Evolutionary conservation across 2,113 vertebrate species (phyloP).

Genomic region (Hydrochoerus hydrochaeris): DNA sequence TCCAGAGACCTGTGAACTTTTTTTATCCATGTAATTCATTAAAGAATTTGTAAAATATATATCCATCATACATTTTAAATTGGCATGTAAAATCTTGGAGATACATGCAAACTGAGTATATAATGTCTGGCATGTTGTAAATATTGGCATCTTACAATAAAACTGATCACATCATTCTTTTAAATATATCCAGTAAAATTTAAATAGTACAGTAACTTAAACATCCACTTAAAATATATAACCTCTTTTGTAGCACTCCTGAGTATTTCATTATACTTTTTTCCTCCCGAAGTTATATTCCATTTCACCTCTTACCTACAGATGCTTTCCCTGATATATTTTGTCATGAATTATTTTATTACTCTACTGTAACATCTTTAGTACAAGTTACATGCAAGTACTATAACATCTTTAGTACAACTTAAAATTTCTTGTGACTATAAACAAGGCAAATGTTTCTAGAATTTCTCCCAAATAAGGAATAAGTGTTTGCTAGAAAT

Average conservation of each 20-base stretch:
- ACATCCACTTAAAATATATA: not conserved
- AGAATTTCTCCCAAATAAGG: not conserved
- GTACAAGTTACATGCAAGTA: not conserved
- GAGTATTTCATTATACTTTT: not conserved
- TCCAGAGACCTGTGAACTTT: not conserved
- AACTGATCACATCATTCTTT: not conserved
- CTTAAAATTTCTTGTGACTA: not conserved
- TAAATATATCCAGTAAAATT: slow-evolving; percentile 3
- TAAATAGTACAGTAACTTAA: not conserved
- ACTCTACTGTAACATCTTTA: not conserved
- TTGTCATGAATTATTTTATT: slow-evolving; percentile 32
- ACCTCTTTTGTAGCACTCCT: not conserved
- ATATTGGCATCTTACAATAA: not conserved
- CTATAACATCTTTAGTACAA: not conserved
- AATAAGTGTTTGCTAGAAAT: not conserved
- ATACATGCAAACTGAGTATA: not conserved
- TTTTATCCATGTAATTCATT: not conserved
- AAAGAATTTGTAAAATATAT: not conserved
- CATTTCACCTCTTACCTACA: not conserved
- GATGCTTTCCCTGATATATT: not conserved
- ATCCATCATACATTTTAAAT: not conserved
- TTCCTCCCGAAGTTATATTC: not conserved
- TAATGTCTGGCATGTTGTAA: slow-evolving; percentile 29
- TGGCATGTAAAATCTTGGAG: not conserved
- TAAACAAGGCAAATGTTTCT: not conserved